Percentiles rank a stretch among this genome's conserved stretches.
phyloP scores from a whole-genome alignment of 2,797 vertebrate species.

The Chrysolophus pictus region DNA sequence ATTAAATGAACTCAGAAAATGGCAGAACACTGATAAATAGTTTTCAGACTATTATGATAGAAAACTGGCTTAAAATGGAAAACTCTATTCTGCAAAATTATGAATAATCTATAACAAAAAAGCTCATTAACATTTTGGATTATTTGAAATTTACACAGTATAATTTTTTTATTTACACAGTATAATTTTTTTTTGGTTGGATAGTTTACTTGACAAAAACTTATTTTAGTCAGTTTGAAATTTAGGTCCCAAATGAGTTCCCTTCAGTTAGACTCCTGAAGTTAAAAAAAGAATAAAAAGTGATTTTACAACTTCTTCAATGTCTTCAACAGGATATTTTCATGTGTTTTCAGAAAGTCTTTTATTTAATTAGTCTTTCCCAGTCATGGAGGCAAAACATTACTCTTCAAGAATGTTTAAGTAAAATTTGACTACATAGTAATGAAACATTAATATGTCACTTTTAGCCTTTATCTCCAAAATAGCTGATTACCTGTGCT shows the following conservation, averaged over 20 bases:
- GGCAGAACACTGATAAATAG: fast-evolving
- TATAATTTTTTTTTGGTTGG: not conserved
- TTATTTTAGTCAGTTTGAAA: not conserved
- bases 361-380: not conserved
- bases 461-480: not conserved
- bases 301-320: not conserved
- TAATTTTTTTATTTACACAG: not conserved
- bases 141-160: not conserved
- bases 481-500: not conserved
- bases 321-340: not conserved
- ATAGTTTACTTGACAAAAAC: not conserved
- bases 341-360: not conserved
- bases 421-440: not conserved
- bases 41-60: not conserved
- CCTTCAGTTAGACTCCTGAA: not conserved
- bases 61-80: not conserved
- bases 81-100: not conserved
- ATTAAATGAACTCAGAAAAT: not conserved
- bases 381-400: not conserved
- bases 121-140: not conserved
- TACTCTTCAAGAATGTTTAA: not conserved
- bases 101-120: not conserved
- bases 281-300: not conserved
- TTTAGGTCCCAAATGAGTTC: not conserved
- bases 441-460: not conserved